Percentiles rank a stretch among this genome's conserved stretches.
Evolutionary conservation across 2,888 invertebrate species (phyloP).

Genomic region (Aethes cnicana): DNA sequence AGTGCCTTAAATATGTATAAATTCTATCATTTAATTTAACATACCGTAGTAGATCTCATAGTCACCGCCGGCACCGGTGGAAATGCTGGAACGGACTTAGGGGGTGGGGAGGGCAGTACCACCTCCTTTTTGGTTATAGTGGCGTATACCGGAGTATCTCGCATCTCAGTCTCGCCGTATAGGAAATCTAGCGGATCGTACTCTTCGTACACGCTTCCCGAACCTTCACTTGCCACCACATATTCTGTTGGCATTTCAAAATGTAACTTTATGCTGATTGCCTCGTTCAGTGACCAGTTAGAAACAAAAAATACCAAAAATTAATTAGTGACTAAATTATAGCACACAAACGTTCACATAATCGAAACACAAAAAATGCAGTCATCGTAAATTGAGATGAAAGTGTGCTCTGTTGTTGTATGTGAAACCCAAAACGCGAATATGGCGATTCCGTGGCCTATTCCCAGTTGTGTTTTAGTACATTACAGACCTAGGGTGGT

Average conservation of each 20-base stretch:
- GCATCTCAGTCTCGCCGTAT: conserved; percentile 76
- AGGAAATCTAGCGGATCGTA: conserved; percentile 77
- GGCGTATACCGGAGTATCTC: conserved; percentile 71
- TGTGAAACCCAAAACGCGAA: too few species aligned
- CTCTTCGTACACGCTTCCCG: conserved; percentile 76
- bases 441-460: too few species aligned
- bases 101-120: conserved; percentile 71
- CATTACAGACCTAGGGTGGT: too few species aligned
- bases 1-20: too few species aligned
- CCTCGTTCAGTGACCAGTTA: too few species aligned
- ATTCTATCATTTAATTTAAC: too few species aligned
- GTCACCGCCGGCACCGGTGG: conserved; percentile 62
- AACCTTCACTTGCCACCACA: conserved; percentile 65
- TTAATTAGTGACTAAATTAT: background rate
- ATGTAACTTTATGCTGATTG: too few species aligned
- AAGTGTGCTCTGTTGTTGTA: too few species aligned
- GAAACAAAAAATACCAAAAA: background rate
- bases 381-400: too few species aligned
- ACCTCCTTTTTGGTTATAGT: conserved; percentile 65
- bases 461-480: too few species aligned
- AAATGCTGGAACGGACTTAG: conserved; percentile 71
- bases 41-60: conserved; percentile 68
- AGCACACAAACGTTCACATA: background rate
- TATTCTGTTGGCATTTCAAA: conserved; percentile 60
- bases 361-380: background rate